phyloP scores from a whole-genome alignment of 2,888 invertebrate genomes.

The Schizotus pectinicornis region DNA sequence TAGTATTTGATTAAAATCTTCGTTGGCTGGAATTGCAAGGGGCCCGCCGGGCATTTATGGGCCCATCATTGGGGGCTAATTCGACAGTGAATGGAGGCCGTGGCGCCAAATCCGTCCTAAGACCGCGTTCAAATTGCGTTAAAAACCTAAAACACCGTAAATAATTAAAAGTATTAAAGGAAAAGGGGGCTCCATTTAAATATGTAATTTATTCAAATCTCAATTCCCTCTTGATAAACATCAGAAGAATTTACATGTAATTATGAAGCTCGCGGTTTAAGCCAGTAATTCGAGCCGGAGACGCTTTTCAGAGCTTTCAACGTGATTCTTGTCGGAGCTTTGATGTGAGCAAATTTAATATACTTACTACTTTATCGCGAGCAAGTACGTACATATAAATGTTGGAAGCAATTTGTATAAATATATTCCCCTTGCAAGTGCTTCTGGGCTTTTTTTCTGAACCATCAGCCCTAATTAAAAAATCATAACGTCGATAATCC shows the following conservation, averaged over 20 bases:
- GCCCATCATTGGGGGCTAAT: too few relatives aligned
- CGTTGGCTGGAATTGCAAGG: too few relatives aligned
- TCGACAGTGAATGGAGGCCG: too few relatives aligned
- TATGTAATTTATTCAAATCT: conserved; percentile 53
- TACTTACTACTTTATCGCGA: conserved; percentile 46
- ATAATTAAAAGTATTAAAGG: conserved; percentile 42
- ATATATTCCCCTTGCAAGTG: conserved; percentile 7
- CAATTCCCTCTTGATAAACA: conserved; percentile 52
- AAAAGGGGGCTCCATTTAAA: conserved; percentile 45
- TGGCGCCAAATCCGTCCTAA: background rate
- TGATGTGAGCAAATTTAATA: conserved; percentile 54
- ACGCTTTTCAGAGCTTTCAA: conserved; percentile 50
- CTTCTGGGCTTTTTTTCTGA: background rate
- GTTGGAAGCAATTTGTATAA: conserved; percentile 34
- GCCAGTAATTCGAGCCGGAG: conserved; percentile 49
- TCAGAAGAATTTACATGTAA: conserved; percentile 56
- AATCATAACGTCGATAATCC: too few relatives aligned
- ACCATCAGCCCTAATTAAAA: background rate
- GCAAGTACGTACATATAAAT: conserved; percentile 41
- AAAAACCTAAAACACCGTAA: conserved; percentile 38
- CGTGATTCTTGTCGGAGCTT: conserved; percentile 51
- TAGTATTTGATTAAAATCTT: too few relatives aligned
- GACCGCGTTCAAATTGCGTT: conserved; percentile 30
- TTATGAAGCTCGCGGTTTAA: conserved; percentile 53
- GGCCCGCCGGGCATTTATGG: too few relatives aligned